Conservation (phyloP, 2,113 vertebrate genomes). For the Chaetorhynchus papuensis region DNA sequence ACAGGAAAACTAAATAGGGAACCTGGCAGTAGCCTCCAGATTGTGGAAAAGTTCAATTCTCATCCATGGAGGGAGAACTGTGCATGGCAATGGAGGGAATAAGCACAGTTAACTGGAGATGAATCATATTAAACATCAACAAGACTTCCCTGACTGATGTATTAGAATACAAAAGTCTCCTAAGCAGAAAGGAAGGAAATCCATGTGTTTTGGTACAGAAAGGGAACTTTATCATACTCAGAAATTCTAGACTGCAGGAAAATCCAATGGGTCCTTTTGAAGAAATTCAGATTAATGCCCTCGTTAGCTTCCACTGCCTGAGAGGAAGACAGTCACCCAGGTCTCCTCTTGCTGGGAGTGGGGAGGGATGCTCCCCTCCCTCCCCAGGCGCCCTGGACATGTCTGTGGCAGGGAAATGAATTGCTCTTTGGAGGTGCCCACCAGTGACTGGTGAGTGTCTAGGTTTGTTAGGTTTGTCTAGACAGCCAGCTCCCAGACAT, state of each 20-base stretch:
- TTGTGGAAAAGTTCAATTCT: background rate
- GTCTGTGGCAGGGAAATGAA: background rate
- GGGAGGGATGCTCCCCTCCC: background rate
- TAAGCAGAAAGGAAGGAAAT: background rate
- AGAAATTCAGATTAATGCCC: background rate
- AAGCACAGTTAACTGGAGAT: background rate
- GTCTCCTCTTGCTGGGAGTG: background rate
- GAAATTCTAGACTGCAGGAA: background rate
- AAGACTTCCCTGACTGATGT: background rate
- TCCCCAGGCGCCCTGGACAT: accelerated
- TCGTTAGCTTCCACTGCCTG: background rate
- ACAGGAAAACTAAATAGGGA: background rate
- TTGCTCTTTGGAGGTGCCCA: background rate
- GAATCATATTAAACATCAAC: background rate
- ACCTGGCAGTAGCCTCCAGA: background rate
- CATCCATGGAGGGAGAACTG: background rate
- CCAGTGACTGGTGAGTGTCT: background rate
- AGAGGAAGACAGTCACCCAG: background rate
- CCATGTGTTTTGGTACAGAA: background rate
- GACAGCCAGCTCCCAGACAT: background rate
- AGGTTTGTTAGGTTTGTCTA: background rate
- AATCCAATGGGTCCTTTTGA: background rate
- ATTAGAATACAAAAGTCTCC: background rate
- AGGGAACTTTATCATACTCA: background rate
- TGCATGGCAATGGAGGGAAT: background rate